Conservation (phyloP, 2,113 vertebrate genomes). For the Odontophorus gujanensis region DNA sequence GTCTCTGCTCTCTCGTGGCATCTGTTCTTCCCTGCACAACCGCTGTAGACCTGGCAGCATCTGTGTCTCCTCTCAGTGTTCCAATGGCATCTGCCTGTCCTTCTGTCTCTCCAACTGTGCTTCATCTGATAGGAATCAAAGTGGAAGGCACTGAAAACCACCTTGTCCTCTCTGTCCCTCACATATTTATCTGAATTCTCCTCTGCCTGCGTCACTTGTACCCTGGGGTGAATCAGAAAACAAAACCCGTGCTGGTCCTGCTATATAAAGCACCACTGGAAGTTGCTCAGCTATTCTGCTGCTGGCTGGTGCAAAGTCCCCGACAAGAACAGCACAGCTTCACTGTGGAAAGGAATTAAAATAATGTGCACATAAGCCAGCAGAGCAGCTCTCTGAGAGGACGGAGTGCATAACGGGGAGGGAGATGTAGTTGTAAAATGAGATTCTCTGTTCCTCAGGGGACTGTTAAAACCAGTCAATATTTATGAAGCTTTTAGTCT, state of each 20-base stretch:
- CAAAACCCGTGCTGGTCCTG: not conserved
- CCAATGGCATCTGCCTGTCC: not conserved
- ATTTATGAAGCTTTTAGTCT: slow-evolving; percentile 76
- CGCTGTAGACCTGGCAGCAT: not conserved
- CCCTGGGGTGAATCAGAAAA: not conserved
- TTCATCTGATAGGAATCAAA: not conserved
- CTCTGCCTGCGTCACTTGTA: not conserved
- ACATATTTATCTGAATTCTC: not conserved
- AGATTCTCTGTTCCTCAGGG: slow-evolving; percentile 43
- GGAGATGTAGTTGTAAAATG: slow-evolving; percentile 42
- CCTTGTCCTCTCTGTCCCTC: not conserved
- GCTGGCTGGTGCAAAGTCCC: not conserved
- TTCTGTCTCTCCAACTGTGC: not conserved
- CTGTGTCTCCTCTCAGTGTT: not conserved
- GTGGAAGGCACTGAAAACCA: not conserved
- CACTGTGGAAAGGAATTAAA: slow-evolving; percentile 11
- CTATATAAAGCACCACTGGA: slow-evolving; percentile 11
- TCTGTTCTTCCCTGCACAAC: not conserved
- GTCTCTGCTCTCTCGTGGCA: not conserved
- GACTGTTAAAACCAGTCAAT: slow-evolving; percentile 62
- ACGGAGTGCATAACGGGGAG: not conserved
- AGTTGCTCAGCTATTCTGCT: not conserved
- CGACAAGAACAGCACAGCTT: not conserved
- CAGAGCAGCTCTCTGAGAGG: not conserved
- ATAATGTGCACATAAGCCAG: not conserved